These are phyloP conservation scores for Forbesichthys papilliferus DNA, from an alignment of 2,113 vertebrate genomes.

Conservation along the genomic window DNA sequence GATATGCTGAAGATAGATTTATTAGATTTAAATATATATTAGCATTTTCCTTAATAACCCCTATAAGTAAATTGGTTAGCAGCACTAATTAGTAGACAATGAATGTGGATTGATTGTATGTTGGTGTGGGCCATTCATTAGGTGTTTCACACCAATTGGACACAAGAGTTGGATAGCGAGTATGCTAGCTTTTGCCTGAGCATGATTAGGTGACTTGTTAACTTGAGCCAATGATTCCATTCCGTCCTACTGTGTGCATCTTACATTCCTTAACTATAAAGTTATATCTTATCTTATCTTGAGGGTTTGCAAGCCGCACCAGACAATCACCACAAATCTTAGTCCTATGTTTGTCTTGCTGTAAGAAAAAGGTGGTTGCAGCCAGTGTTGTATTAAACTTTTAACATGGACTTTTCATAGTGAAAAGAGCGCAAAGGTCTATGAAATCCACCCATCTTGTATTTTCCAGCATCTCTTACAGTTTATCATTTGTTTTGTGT, in stretches of 20 bases:
- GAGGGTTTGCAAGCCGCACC: slow-evolving; percentile 36
- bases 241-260: not conserved
- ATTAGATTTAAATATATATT: too few relatives aligned
- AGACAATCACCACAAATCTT: slow-evolving; percentile 61
- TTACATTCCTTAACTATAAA: slow-evolving; percentile 1
- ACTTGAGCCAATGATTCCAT: slow-evolving; percentile 3
- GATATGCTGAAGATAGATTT: too few relatives aligned
- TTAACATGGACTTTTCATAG: not conserved
- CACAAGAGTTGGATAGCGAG: not conserved
- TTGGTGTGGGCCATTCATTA: not conserved
- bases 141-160: not conserved
- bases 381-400: not conserved
- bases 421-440: not conserved
- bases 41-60: too few relatives aligned
- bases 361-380: not conserved
- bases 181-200: not conserved
- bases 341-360: not conserved
- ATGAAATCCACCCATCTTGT: not conserved
- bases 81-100: too few relatives aligned
- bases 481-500: not conserved
- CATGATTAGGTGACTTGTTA: not conserved
- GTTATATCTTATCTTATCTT: not conserved
- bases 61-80: too few relatives aligned
- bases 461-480: not conserved
- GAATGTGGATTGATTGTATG: too few relatives aligned